phyloP scores from a whole-genome alignment of 64 coral and sea anemone species.

The Pocillopora damicornis region DNA sequence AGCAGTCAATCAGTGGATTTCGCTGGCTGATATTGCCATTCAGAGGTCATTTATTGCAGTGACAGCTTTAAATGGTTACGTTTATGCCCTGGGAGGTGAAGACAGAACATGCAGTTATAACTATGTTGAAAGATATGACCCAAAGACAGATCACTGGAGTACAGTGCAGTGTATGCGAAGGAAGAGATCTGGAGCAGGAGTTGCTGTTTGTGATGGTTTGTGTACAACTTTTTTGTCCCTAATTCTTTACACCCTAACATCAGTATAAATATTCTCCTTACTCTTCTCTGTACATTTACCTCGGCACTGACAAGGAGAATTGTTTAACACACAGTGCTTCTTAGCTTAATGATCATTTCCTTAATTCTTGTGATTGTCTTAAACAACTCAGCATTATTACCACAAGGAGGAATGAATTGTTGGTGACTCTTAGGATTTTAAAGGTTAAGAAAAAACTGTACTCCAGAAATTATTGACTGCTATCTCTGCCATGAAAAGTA shows the following conservation, averaged over 20 bases:
- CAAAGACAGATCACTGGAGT: constrained; percentile 87
- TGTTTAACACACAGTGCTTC: no score
- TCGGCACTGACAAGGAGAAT: no score
- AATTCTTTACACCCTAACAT: neutral
- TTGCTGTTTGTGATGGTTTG: constrained; percentile 97
- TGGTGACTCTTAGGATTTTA: no score
- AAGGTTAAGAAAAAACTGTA: no score
- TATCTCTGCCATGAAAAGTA: no score
- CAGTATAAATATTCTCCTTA: neutral
- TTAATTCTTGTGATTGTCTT: no score
- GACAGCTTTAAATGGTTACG: constrained; percentile 73
- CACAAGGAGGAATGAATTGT: no score
- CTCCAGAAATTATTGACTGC: no score
- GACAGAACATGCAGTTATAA: constrained; percentile 99
- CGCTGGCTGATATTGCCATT: constrained; percentile 91
- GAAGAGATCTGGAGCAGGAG: constrained; percentile 91
- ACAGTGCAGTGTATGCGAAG: constrained; percentile 93
- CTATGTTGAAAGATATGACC: constrained; percentile 96
- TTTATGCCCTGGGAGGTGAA: constrained; percentile 97
- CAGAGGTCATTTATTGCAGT: constrained; percentile 95
- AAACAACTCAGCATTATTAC: no score
- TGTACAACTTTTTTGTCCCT: neutral
- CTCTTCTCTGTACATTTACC: no score
- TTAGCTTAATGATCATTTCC: no score
- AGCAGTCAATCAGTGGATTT: constrained; percentile 73